phyloP scores from a whole-genome alignment of 2,797 vertebrate genomes.

The Ambastaia sidthimunki region DNA sequence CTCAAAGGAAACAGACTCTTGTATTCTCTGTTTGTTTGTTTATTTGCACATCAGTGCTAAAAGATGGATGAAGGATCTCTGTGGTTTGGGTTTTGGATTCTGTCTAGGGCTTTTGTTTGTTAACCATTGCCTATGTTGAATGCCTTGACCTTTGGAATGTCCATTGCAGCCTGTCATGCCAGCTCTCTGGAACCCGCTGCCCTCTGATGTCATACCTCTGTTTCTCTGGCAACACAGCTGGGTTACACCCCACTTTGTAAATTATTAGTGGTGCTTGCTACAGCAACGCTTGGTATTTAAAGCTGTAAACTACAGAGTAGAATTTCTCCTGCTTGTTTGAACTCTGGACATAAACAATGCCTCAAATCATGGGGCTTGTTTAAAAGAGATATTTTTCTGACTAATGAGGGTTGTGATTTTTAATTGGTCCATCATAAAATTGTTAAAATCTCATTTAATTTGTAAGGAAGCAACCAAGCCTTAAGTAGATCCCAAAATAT shows the following conservation, averaged over 20 bases:
- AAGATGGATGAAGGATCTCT: conserved; percentile 42
- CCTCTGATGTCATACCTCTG: not conserved
- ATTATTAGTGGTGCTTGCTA: conserved; percentile 16
- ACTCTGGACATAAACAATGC: not conserved
- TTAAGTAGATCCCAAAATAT: not conserved
- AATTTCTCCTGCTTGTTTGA: not conserved
- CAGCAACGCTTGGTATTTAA: not conserved
- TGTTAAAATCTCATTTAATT: not conserved
- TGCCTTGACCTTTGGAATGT: conserved; percentile 30
- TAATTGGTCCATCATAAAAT: not conserved
- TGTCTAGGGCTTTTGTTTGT: conserved; percentile 45
- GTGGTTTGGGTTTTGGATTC: conserved; percentile 30
- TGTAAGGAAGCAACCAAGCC: not conserved
- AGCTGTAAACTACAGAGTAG: not conserved
- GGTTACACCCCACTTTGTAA: not conserved
- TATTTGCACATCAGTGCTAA: not conserved
- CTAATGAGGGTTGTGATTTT: no score
- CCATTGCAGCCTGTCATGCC: conserved; percentile 7
- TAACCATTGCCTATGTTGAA: conserved; percentile 17
- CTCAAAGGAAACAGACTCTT: conserved; percentile 26
- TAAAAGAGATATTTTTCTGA: not conserved
- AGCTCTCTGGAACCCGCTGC: not conserved
- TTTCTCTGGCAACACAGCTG: conserved; percentile 28
- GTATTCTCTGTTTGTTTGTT: conserved; percentile 33
- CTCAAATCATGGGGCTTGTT: not conserved